Evolutionary conservation across 2,113 vertebrate genomes (phyloP), one percentile per base, ranked within the genome.

Genomic region (Sphaerodactylus townsendi): DNA sequence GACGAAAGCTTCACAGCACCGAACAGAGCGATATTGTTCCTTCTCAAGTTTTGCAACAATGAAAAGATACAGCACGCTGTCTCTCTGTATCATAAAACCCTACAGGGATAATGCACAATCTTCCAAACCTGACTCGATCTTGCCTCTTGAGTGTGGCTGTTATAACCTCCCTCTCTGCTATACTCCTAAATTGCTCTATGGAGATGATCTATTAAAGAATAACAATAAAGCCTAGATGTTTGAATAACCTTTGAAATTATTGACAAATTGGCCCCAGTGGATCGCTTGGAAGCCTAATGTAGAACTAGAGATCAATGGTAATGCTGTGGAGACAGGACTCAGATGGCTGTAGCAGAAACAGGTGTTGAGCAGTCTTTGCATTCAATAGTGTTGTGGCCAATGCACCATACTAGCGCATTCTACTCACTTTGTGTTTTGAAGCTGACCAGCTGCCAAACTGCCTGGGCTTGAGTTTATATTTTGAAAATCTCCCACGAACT

Each of bases 211-310:
- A 94, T 89, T 92, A 92, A 82, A 91, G 87, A 89, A 88, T 93
- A 88, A 88, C 83, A 89, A 86, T 88, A 92, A 87, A 92, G 85
- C 86, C 53, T 75, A 77, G 90, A 89, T 2, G 74, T 89, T 90
- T 91, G 90, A 85, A 92, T 93, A 91, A 93, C 90, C 93, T 94
- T 95, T 91, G 90, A 91, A 93, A 90, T 83, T 93, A 88, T 92
- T 86, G 89, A 90, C 86, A 90, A 91, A 81, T 37, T 1, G 0
- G 30, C 75, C 91, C 82, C 92, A 50, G 39, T n/a, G 79, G 88
- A 71, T 86, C 88, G 81, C 81, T 82, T 71, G 65, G 37, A 84
- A 93, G 89, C 84, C 87, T 88, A 46, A 85, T 64, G 62, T 48
- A 84, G 88, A 88, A 76, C 86, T n/a, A 53, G 83, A 82, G 91